Evolutionary conservation across 2,888 invertebrate species (phyloP), one percentile per base, ranked within the genome.

Genomic region (Hofmannophila pseudospretella): DNA sequence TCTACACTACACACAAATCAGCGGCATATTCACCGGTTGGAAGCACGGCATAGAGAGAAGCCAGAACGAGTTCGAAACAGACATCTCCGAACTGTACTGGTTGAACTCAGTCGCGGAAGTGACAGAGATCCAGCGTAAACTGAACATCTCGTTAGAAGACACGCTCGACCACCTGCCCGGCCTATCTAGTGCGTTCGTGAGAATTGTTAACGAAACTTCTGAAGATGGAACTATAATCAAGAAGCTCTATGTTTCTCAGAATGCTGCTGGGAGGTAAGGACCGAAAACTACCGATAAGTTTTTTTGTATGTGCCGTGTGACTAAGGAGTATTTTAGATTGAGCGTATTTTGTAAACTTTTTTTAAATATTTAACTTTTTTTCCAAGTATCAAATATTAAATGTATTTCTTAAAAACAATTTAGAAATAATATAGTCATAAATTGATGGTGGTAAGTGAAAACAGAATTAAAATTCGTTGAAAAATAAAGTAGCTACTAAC

Each of bases 1-100:
- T 34, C 71, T 96, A 34, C 92, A 93, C 59, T 91, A 94, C 64
- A 88, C 89, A 12, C 96, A 96, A 82, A 78, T 96, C 41, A 90
- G 91, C 58, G 96, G 96, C 1, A 76, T 96, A 35, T 90, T 89
- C 53, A 91, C 90, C 35, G 96, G 96, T 3, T 96, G 92, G 88
- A 88, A 88, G 45, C 89, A 90, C 38, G 93, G 92, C 0, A 89
- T 92, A 0, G 88, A 88, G 38, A 88, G 92, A 29, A 91, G 90
- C 53, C 85, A 89, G 48, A 88, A 89, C 32, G 89, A 90, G 36
- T 82, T 75, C 39, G 89, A 89, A 12, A 88, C 89, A 26, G 88
- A 90, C 28, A 76, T 89, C 36, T 89, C 89, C 4, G 93, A 93
- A 54, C 89, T 94, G 46, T 86, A 92, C 58, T 90, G 94, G 87